Evolutionary conservation across 2,797 vertebrate species (phyloP), one percentile per base, ranked within the genome.

Genomic region (Todus mexicanus): DNA sequence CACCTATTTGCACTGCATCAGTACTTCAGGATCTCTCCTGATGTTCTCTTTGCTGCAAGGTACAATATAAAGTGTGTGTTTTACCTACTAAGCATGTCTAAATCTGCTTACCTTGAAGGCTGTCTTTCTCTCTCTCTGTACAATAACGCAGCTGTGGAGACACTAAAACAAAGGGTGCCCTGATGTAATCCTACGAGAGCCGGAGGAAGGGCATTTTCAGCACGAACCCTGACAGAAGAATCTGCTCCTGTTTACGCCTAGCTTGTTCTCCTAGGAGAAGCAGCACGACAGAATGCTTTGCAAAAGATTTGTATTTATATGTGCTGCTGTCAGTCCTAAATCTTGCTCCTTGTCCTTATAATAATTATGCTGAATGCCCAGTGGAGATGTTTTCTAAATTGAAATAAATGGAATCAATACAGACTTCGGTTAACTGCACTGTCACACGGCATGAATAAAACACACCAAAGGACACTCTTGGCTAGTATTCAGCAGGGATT

Each of bases 401-500:
- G 82, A 88, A 95, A 92, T 89, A 83, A 94, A 84, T 7, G 77
- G 75, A 93, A 89, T 75, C 73, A 81, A 74, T 74, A 43, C 22
- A 87, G 90, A 70, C 66, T 83, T 14, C 50, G 69, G 59, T 84
- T 90, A 87, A 89, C 82, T 93, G 93, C 66, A 45, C 23, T 59
- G 63, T 64, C 89, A 85, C 51, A 59, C 15, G 37, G 78, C 78
- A 93, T 89, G 82, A 94, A 94, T 92, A 93, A 95, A 91, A 91
- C 79, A 91, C n/a, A 20, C 54, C 7, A 8, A 80, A 57, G 86
- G 86, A 87, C 75, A 61, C 69, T 90, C 84, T 43, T 89, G 88
- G 93, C 88, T 56, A 26, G 53, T 45, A 56, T 87, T 93, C 92
- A 92, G n/a, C 51, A 51, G 54, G 89, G 90, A 92, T 90, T 89